Evolutionary conservation across 1,140 invertebrate species (phyloP).

Genomic region (Atopsyche davidsoni): DNA sequence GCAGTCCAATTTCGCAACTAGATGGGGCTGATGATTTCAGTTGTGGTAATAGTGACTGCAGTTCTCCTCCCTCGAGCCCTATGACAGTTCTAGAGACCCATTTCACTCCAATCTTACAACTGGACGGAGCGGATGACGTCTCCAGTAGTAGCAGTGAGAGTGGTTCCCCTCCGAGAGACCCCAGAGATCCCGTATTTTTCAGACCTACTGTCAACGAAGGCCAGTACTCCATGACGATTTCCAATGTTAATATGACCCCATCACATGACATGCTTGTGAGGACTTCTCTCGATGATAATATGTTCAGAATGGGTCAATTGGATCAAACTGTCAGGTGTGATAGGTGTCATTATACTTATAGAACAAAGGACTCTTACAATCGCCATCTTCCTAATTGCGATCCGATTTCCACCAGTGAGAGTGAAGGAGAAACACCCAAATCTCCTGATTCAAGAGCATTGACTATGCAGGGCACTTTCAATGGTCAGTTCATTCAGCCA

Average conservation of each 20-base stretch:
- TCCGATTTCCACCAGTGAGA: conserved; percentile 69
- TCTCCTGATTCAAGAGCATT: conserved; percentile 48
- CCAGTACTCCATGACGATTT: conserved; percentile 45
- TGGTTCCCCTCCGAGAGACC: conserved; percentile 34
- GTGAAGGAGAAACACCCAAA: conserved; percentile 55
- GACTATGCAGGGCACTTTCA: conserved; percentile 47
- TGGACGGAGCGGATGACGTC: conserved; percentile 67
- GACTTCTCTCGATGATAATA: conserved; percentile 38
- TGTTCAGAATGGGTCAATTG: conserved; percentile 36
- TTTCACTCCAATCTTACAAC: conserved; percentile 56
- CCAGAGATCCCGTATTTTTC: conserved; percentile 43
- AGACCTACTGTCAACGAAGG: conserved; percentile 45
- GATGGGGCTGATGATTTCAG: conserved; percentile 59
- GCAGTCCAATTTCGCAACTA: conserved; percentile 51
- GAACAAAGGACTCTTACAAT: conserved; percentile 80
- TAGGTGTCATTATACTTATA: conserved; percentile 81
- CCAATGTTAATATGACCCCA: conserved; percentile 39
- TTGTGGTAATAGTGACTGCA: conserved; percentile 43
- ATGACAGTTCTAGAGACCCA: conserved; percentile 32
- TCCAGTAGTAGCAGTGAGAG: conserved; percentile 45
- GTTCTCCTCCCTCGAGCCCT: conserved; percentile 41
- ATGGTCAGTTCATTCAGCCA: conserved; percentile 43
- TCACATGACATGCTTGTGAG: conserved; percentile 43
- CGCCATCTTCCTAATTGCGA: conserved; percentile 76
- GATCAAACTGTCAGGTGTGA: conserved; percentile 79